Evolutionary conservation across 2,888 invertebrate genomes (phyloP), one percentile per base, ranked within the genome.

Genomic region (Polymixis lichenea): DNA sequence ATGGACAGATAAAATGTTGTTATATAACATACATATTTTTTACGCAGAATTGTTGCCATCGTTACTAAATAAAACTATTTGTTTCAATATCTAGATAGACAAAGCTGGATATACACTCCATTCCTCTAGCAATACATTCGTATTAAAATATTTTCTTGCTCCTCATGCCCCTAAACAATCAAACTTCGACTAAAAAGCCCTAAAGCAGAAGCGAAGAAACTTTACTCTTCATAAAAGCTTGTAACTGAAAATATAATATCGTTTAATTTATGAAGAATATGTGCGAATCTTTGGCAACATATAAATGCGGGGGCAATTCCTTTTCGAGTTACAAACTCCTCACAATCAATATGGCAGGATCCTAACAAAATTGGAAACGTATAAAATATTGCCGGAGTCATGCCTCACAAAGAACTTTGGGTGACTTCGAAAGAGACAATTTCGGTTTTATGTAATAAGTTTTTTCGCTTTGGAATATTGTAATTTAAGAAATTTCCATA

Each of bases 401-500:
- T 74, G 66, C 72, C 83, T 69, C 76, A 85, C 87, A 85, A 86
- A 85, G 87, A 86, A 86, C 78, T 87, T 87, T 60, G 70, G 83
- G 67, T 65, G 81, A 85, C 72, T 86, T 77, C 76, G 67, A 72
- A 82, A 80, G 86, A 83, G 85, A 87, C 86, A 85, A 79, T 83
- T 86, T 75, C 83, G 81, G 78, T 85, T 72, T 78, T 85, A 87
- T 85, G 72, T 78, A 75, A 75, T 68, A 86, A 83, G 83, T 86
- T 86, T 82, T 82, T 84, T 82, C 85, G 80, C 82, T 83, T 78
- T 72, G 80, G 69, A 85, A 83, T 85, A 87, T 87, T 85, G 85
- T 86, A 86, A 86, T 86, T 87, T 87, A 56, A 69, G 64, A 77
- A 86, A 86, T 86, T 86, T 75, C 76, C 87, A 86, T 85, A 85